Base-by-base conservation (phyloP, 2,888 invertebrate genomes). In the Caenorhabditis uteleia region DNA sequence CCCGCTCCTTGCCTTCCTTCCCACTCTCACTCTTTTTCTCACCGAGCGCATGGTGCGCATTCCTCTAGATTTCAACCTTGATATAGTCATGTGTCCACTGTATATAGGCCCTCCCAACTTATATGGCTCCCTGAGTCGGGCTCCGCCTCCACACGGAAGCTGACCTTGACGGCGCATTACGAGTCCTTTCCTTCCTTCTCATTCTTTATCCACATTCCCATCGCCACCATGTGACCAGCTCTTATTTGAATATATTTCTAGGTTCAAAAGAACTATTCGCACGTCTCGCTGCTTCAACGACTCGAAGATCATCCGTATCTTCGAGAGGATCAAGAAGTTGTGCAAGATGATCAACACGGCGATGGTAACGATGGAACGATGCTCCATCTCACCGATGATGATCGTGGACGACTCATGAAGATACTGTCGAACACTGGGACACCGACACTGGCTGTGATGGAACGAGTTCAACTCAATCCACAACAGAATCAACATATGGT, bases 271-370 rank as follows among this genome's bases (percentile, higher is more conserved):
- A 65, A 65, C 44, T 55, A 51, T 18, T 55, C 59, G 29, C 54
- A 59, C 5, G 59, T 65, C 3, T 65, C 59, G 18, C 18, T 65
- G 29, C 50, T 65, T 23, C 48, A 29, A 20, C 50, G 65, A 2
- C 59, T 65, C 29, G 65, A 65, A 44, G 65, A 65, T 16, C 59
- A 65, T 43, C 65, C 65, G 6, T 65, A 65, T 34, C 55, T 65
- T 21, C 59, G 59, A 12, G 65, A 57, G 27, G 65, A 65, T 16
- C 20, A 34, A 4, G 65, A 59, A 26, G 45, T 65, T 6, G 31
- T 26, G 5, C 49, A 48, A 25, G 47, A 57, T 10, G 53, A 46
- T 16, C 5, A 21, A 18, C 47, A 47, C 16, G 2, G 31, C 6
- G 42, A 29, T 14, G 45, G 26, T 1, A 25, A 27, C 4, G 62